Evolutionary conservation across 2,113 vertebrate species (phyloP).

Genomic region (Boulengeromyrus knoepffleri): DNA sequence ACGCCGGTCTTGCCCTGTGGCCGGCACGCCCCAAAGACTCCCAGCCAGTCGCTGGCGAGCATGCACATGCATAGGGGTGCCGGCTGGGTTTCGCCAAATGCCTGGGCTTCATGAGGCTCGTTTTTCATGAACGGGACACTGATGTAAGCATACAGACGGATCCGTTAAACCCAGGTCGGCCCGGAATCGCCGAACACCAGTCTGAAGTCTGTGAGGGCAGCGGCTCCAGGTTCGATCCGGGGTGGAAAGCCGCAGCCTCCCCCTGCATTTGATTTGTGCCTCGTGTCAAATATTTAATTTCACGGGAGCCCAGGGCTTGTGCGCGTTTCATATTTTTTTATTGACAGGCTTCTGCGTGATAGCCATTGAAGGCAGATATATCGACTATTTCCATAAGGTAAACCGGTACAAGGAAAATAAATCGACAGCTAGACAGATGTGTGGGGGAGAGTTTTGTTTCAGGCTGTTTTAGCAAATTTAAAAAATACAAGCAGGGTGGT

Average conservation of each 20-base stretch:
- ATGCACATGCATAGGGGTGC: not conserved
- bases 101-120: not conserved
- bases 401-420: constrained; percentile 58
- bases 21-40: too few relatives aligned
- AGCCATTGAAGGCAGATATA: constrained; percentile 57
- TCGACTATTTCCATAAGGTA: constrained; percentile 59
- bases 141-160: not conserved
- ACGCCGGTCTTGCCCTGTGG: too few relatives aligned
- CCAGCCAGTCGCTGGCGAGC: not conserved
- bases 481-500: constrained; percentile 36
- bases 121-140: not conserved
- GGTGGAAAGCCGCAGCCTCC: not conserved
- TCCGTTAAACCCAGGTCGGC: not conserved
- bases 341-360: constrained; percentile 56
- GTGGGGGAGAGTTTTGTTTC: constrained; percentile 47
- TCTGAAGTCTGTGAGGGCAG: not conserved
- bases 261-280: not conserved
- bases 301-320: constrained; percentile 26
- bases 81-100: not conserved
- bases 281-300: constrained; percentile 40
- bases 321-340: constrained; percentile 38
- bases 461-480: constrained; percentile 58
- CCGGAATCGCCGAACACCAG: not conserved
- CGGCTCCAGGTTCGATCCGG: not conserved
- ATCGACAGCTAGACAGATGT: constrained; percentile 70